Percentiles rank a stretch among this genome's conserved stretches.
These are phyloP conservation scores for Neodiprion virginianus DNA, from an alignment of 1,140 invertebrate genomes.

Conservation along the genomic window DNA sequence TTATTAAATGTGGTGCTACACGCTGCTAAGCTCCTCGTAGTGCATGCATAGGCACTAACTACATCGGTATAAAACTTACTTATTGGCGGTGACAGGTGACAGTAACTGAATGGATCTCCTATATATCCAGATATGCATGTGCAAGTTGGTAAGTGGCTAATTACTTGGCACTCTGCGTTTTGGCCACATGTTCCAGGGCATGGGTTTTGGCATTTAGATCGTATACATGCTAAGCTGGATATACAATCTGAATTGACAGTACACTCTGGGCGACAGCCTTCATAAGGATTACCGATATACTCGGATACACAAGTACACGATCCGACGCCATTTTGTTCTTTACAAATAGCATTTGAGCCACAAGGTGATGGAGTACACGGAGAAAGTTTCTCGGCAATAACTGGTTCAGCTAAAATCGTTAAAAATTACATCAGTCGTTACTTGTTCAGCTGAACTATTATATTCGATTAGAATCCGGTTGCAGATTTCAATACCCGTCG, in stretches of 20 bases:
- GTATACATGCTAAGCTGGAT: slow-evolving; percentile 75
- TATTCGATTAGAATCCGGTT: slow-evolving; percentile 22
- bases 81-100: neutral
- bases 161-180: slow-evolving; percentile 71
- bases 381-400: slow-evolving; percentile 57
- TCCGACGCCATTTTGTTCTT: slow-evolving; percentile 70
- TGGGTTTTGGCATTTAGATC: slow-evolving; percentile 77
- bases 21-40: neutral
- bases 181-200: slow-evolving; percentile 80
- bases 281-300: slow-evolving; percentile 74
- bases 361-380: slow-evolving; percentile 81
- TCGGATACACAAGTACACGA: slow-evolving; percentile 77
- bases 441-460: slow-evolving; percentile 35
- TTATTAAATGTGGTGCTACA: neutral
- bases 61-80: neutral
- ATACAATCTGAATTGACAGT: slow-evolving; percentile 78
- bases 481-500: slow-evolving; percentile 26
- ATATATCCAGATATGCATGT: slow-evolving; percentile 73
- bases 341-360: slow-evolving; percentile 81
- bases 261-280: slow-evolving; percentile 81
- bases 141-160: slow-evolving; percentile 77
- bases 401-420: slow-evolving; percentile 58
- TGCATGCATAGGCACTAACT: neutral
- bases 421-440: slow-evolving; percentile 38
- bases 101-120: slow-evolving; percentile 72